Evolutionary conservation across 2,888 invertebrate genomes (phyloP), one percentile per base, ranked within the genome.

Genomic region (Germaria angustata): DNA sequence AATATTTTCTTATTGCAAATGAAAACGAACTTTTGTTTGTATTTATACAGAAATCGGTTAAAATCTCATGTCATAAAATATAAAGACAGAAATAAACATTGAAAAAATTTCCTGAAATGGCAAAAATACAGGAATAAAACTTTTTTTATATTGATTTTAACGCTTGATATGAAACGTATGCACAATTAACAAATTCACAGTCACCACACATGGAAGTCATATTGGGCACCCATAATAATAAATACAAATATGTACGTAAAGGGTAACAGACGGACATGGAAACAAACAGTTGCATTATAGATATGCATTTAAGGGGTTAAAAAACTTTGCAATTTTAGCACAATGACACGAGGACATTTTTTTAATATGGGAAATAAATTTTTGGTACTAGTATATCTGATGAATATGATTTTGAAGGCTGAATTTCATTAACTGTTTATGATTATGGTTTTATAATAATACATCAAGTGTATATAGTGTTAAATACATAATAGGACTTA

Each of bases 111-210:
- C 46, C 28, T 36, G 34, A 69, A 69, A 55, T 55, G 34, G n/a
- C 22, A 32, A 55, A 28, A 55, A 28, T 20, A 8, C 28, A 44
- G 44, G 32, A 57, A 46, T 55, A 72, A 61, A 49, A 49, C 36
- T 34, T 15, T 63, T 73, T 80, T n/a, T n/a, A n/a, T 80, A 68
- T 73, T 61, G 68, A 22, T 44, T 66, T 80, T 51, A 51, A 68
- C 44, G 79, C 32, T 66, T 73, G 34, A 73, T 73, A 36, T 73
- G 53, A 73, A 80, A 63, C 51, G 61, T 44, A 57, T 28, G 6
- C 34, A 57, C 69, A 41, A 55, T 57, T 46, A 7, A 51, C 51
- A 72, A 49, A 72, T 61, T 51, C 72, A 41, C 61, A 72, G 36
- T 39, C 59, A 49, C 36, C 20, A 66, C n/a, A 32, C 46, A 57